Percentiles rank a stretch among this genome's conserved stretches.
phyloP scores from a whole-genome alignment of 2,888 invertebrate species.

The Drosophila ustulata region DNA sequence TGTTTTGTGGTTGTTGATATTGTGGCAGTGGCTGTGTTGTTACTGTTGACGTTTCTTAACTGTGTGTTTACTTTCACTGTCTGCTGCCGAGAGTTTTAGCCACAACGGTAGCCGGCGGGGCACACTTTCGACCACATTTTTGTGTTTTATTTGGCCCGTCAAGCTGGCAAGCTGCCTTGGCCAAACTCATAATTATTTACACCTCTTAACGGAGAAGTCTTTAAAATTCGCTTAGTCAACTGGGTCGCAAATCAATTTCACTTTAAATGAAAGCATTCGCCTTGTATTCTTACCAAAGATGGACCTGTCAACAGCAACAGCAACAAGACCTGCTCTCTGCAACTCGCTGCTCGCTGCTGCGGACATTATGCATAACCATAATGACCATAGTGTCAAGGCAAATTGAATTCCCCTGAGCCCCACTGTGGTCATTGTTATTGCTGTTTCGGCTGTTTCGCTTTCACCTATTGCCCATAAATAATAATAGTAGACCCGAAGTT shows the following conservation, averaged over 20 bases:
- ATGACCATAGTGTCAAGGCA: conserved; percentile 24
- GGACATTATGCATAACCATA: conserved; percentile 47
- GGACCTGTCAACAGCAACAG: conserved; percentile 63
- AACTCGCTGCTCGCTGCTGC: too few species aligned
- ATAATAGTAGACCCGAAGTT: conserved; percentile 45
- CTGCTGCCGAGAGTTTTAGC: conserved; percentile 53
- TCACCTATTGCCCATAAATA: conserved; percentile 61
- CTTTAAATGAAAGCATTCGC: conserved; percentile 74
- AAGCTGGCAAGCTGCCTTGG: conserved; percentile 41
- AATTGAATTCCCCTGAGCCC: conserved; percentile 20
- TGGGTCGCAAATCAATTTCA: conserved; percentile 80
- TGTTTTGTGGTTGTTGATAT: conserved; percentile 9
- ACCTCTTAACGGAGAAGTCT: conserved; percentile 68
- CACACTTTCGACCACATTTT: conserved; percentile 61
- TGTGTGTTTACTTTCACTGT: conserved; percentile 79
- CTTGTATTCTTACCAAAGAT: conserved; percentile 64
- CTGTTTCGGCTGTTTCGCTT: conserved; percentile 56
- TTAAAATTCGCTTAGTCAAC: conserved; percentile 67
- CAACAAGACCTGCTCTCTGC: conserved; percentile 26
- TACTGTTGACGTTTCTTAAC: conserved; percentile 54
- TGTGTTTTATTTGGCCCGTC: conserved; percentile 29
- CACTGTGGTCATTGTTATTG: conserved; percentile 13
- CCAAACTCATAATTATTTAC: conserved; percentile 75
- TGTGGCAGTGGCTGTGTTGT: conserved; percentile 24
- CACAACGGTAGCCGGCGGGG: conserved; percentile 65